phyloP scores from a whole-genome alignment of 2,797 vertebrate species.

The Austrolebias charrua region DNA sequence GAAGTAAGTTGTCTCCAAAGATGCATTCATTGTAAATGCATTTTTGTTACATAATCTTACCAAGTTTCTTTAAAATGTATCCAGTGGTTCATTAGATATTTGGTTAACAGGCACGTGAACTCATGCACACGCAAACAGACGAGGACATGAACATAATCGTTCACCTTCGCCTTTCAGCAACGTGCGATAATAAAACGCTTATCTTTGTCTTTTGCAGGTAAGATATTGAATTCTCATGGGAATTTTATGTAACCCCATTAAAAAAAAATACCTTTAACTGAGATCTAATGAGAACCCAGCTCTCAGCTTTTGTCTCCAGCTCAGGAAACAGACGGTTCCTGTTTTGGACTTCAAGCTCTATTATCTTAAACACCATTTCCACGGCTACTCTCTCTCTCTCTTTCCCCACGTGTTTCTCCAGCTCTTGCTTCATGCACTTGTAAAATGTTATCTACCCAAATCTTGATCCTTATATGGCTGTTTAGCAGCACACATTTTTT shows the following conservation, averaged over 20 bases:
- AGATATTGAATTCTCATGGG: neutral
- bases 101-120: too few relatives aligned
- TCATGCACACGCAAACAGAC: too few relatives aligned
- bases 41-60: too few relatives aligned
- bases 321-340: slow-evolving; percentile 85
- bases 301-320: slow-evolving; percentile 48
- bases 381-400: slow-evolving; percentile 12
- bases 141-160: too few relatives aligned
- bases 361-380: slow-evolving; percentile 56
- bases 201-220: neutral
- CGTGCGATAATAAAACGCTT: neutral
- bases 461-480: slow-evolving; percentile 49
- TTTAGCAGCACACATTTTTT: slow-evolving; percentile 40
- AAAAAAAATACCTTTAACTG: slow-evolving; percentile 14
- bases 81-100: too few relatives aligned
- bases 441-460: slow-evolving; percentile 40
- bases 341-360: slow-evolving; percentile 74
- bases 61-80: too few relatives aligned
- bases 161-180: too few relatives aligned
- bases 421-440: slow-evolving; percentile 37
- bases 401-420: slow-evolving; percentile 1
- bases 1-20: too few relatives aligned
- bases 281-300: slow-evolving; percentile 51
- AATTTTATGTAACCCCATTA: neutral
- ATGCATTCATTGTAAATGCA: too few relatives aligned